Conservation (phyloP, 2,113 vertebrate genomes). For the Malurus cyaneus region DNA sequence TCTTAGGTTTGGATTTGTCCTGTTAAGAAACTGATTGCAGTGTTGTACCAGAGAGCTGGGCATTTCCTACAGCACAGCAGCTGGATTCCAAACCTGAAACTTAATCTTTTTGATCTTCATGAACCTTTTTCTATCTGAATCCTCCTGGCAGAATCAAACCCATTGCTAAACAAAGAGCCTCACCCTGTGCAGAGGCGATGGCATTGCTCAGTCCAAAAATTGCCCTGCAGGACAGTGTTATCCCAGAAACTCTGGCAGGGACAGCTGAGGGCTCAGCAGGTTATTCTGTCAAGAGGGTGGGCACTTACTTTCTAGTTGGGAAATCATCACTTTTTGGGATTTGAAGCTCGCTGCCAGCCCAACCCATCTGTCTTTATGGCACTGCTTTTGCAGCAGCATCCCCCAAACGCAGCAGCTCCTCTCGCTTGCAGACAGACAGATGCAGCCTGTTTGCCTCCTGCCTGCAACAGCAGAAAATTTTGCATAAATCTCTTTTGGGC, state of each 20-base stretch:
- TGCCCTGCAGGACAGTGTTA: neutral
- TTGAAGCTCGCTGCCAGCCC: neutral
- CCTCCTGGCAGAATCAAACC: neutral
- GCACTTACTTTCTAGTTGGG: neutral
- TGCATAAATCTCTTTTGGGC: constrained; percentile 9
- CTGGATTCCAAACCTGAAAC: neutral
- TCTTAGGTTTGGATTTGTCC: neutral
- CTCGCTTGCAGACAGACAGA: constrained; percentile 31
- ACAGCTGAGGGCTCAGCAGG: neutral
- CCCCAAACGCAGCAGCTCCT: neutral
- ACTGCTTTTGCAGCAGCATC: neutral
- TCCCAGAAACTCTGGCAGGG: neutral
- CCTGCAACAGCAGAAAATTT: neutral
- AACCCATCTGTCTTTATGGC: neutral
- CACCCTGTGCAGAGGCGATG: neutral
- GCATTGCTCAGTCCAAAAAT: neutral
- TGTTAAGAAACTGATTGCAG: neutral
- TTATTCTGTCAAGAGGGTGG: neutral
- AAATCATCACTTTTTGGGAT: neutral
- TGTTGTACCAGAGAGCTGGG: neutral
- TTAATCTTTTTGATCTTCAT: neutral
- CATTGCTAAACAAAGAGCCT: neutral
- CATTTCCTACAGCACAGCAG: neutral
- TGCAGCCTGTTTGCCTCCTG: neutral
- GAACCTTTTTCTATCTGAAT: neutral